phyloP scores from a whole-genome alignment of 92 coral and sea anemone species.

The Porites divaricata region DNA sequence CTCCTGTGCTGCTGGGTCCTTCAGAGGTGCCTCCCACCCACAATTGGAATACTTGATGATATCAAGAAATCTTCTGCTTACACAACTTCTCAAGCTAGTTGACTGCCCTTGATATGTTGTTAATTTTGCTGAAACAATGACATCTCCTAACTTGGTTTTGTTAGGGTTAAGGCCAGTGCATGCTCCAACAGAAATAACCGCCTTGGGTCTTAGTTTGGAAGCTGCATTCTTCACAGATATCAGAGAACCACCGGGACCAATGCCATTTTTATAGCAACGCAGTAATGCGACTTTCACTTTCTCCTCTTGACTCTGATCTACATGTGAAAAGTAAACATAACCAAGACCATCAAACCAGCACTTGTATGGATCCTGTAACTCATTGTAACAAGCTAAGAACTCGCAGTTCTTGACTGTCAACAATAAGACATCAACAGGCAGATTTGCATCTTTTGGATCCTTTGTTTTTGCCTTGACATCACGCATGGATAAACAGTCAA shows the following conservation, averaged over 20 bases:
- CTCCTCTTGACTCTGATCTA: neutral
- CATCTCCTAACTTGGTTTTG: conserved; percentile 12
- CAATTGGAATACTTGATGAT: neutral
- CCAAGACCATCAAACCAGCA: neutral
- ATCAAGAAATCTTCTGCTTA: neutral
- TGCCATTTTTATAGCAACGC: neutral
- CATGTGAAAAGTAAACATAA: neutral
- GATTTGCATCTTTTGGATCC: neutral
- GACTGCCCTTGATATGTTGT: neutral
- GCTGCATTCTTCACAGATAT: neutral
- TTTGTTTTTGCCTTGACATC: neutral
- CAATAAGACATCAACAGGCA: neutral
- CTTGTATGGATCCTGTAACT: neutral
- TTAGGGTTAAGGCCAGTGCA: neutral
- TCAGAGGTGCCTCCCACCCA: neutral
- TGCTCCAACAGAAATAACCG: neutral
- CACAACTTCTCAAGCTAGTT: neutral
- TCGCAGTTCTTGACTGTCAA: neutral
- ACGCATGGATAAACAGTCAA: neutral
- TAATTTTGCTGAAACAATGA: neutral
- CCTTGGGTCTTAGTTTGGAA: neutral
- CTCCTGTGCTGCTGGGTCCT: neutral
- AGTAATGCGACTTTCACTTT: neutral
- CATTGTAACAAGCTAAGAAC: neutral
- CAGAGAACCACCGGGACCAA: neutral